Conservation (phyloP, 2,888 invertebrate genomes). For the Macropis europaea region DNA sequence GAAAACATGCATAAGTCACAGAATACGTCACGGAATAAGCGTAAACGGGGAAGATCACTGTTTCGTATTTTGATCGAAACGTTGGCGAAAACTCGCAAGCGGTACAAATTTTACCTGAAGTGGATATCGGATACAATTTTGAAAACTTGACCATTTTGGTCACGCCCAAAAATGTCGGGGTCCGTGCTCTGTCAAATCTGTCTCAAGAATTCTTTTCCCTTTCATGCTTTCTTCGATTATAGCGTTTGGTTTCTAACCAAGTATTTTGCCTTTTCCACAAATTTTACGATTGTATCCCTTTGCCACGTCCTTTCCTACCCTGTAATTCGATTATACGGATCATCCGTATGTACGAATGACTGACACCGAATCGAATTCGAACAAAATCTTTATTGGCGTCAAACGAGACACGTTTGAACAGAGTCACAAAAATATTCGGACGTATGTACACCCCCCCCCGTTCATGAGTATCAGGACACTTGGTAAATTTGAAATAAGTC, state of each 20-base stretch:
- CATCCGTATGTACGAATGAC: background rate
- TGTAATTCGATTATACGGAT: constrained; percentile 37
- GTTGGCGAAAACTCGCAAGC: constrained; percentile 38
- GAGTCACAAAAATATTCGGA: no score
- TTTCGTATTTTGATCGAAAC: constrained; percentile 12
- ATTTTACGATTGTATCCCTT: constrained; percentile 2
- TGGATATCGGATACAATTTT: constrained; percentile 62
- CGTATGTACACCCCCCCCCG: no score
- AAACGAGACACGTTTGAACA: no score
- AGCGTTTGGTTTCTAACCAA: background rate
- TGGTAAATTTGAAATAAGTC: no score
- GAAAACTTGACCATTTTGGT: constrained; percentile 51
- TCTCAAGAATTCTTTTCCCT: constrained; percentile 19
- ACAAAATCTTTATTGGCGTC: background rate
- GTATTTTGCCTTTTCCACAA: constrained; percentile 3
- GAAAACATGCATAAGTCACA: background rate
- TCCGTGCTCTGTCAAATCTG: constrained; percentile 40
- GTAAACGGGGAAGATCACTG: background rate
- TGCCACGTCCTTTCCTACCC: background rate
- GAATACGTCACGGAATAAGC: background rate
- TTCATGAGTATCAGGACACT: no score
- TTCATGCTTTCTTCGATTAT: background rate
- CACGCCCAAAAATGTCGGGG: constrained; percentile 52
- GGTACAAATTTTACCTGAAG: constrained; percentile 67
- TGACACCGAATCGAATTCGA: constrained; percentile 10